Evolutionary conservation across 2,797 vertebrate genomes (phyloP).

Genomic region (Odontamblyopus lacepedii): DNA sequence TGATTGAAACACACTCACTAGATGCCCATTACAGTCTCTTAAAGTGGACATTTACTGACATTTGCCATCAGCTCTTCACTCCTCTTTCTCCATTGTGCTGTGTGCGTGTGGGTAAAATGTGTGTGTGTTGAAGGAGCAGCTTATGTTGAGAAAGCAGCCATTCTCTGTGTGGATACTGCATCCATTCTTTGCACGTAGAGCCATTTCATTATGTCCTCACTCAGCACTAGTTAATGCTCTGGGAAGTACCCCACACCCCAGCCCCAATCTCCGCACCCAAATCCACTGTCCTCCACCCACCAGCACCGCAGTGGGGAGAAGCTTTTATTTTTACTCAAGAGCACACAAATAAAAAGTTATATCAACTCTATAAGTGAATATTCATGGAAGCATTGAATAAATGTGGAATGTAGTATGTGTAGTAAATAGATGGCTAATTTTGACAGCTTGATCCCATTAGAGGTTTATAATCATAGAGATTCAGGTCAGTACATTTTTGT

Average conservation of each 20-base stretch:
- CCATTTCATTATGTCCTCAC: slow-evolving; percentile 53
- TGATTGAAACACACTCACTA: background rate
- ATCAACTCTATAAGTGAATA: background rate
- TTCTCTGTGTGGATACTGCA: slow-evolving; percentile 38
- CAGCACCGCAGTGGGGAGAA: slow-evolving; percentile 15
- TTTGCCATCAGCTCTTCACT: slow-evolving; percentile 5
- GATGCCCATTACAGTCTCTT: slow-evolving; percentile 11
- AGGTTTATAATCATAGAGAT: no score
- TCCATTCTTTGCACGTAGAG: slow-evolving; percentile 43
- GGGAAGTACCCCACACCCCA: slow-evolving; percentile 50
- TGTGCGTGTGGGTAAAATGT: slow-evolving; percentile 18
- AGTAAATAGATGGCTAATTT: no score
- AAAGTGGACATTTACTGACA: slow-evolving; percentile 25
- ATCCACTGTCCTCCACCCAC: slow-evolving; percentile 31
- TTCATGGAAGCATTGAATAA: background rate
- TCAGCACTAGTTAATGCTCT: slow-evolving; percentile 51
- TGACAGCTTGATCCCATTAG: no score
- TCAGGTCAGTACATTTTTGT: no score
- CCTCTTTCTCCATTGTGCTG: background rate
- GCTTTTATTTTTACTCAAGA: slow-evolving; percentile 31
- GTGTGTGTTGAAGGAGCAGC: slow-evolving; percentile 30
- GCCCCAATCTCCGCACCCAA: slow-evolving; percentile 27
- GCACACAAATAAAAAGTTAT: background rate
- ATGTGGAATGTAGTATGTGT: no score
- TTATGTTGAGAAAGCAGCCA: slow-evolving; percentile 27